Evolutionary conservation across 2,113 vertebrate genomes (phyloP).

Genomic region (Anseranas semipalmata): DNA sequence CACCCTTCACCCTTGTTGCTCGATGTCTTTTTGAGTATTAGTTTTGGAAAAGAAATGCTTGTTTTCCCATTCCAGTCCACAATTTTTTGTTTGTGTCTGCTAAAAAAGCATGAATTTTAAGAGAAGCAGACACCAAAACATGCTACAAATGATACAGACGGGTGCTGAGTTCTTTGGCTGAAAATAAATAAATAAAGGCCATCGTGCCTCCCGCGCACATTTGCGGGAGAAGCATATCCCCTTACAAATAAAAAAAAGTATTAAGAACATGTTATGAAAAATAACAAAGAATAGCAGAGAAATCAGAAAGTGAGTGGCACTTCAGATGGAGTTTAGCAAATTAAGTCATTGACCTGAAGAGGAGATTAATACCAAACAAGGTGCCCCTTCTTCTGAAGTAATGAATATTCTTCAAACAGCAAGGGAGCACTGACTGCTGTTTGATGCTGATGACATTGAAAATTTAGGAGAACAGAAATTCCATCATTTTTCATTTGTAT

Average conservation of each 20-base stretch:
- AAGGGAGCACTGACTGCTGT: slow-evolving; percentile 81
- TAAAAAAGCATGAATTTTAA: not conserved
- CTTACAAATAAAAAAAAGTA: slow-evolving; percentile 76
- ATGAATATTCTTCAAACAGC: slow-evolving; percentile 92
- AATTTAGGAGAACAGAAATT: slow-evolving; percentile 95
- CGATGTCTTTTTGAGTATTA: slow-evolving; percentile 22
- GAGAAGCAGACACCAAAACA: not conserved
- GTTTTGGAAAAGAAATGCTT: not conserved
- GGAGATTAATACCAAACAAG: slow-evolving; percentile 96
- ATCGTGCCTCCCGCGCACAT: not conserved
- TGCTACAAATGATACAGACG: not conserved
- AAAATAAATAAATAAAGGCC: slow-evolving; percentile 22
- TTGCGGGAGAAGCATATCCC: slow-evolving; percentile 76
- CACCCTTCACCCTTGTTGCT: not conserved
- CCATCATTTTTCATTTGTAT: slow-evolving; percentile 99
- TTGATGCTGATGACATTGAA: slow-evolving; percentile 97
- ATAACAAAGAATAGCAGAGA: slow-evolving; percentile 81
- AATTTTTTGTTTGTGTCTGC: no score
- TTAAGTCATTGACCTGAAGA: slow-evolving; percentile 94
- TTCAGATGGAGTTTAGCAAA: slow-evolving; percentile 91
- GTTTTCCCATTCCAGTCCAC: not conserved
- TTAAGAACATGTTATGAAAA: slow-evolving; percentile 81
- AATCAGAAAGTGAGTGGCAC: slow-evolving; percentile 85
- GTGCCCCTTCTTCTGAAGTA: slow-evolving; percentile 92
- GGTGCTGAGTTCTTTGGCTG: not conserved